phyloP scores from a whole-genome alignment of 2,888 invertebrate species.

The Coremacera marginata region DNA sequence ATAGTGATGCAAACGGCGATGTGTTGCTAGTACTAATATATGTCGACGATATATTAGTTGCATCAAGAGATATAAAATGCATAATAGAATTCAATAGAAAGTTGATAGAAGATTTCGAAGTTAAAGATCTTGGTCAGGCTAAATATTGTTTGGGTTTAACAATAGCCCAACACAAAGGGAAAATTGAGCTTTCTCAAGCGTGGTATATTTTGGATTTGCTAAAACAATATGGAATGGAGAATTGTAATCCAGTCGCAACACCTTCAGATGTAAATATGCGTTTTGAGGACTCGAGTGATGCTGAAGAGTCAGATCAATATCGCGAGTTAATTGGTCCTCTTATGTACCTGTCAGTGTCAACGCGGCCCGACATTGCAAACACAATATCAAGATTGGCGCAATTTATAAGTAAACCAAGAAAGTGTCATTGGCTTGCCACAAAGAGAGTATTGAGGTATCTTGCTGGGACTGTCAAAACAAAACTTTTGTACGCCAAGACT shows the following conservation, averaged over 20 bases:
- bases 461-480: not conserved
- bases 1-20: no score
- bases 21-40: no score
- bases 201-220: conserved; percentile 30
- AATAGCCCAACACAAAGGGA: conserved; percentile 31
- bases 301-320: conserved; percentile 18
- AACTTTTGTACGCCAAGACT: conserved; percentile 4
- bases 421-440: conserved; percentile 14
- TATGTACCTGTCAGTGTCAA: not conserved
- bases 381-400: not conserved
- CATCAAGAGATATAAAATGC: no score
- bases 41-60: no score
- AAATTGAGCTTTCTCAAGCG: conserved; percentile 32
- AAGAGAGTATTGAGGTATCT: conserved; percentile 6
- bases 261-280: not conserved
- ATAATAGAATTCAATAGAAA: not conserved
- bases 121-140: conserved; percentile 35
- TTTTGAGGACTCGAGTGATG: conserved; percentile 30
- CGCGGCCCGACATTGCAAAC: not conserved
- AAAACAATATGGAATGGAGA: no score
- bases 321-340: conserved; percentile 6
- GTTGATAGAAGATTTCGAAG: conserved; percentile 24
- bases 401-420: no score
- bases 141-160: conserved; percentile 42
- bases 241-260: conserved; percentile 31